phyloP scores from a whole-genome alignment of 1,140 invertebrate genomes.

The Pseudomyrmex cubaensis region DNA sequence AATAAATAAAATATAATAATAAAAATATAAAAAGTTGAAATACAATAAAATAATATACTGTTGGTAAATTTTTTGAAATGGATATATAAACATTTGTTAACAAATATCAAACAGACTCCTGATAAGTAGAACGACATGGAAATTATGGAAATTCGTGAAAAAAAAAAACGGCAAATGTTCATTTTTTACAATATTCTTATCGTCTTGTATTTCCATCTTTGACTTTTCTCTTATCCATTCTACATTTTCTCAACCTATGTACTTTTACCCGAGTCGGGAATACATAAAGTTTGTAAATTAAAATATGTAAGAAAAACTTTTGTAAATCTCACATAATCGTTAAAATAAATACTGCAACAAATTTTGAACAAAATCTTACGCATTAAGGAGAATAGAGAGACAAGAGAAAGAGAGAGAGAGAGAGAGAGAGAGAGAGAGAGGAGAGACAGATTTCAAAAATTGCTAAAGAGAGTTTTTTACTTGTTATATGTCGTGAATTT shows the following conservation, averaged over 20 bases:
- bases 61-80: no score
- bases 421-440: no score
- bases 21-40: no score
- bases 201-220: conserved; percentile 27
- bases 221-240: conserved; percentile 47
- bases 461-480: neutral
- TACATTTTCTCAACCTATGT: conserved; percentile 13
- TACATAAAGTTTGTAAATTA: conserved; percentile 44
- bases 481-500: neutral
- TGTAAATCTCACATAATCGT: conserved; percentile 6
- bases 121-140: conserved; percentile 29
- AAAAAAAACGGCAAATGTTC: neutral
- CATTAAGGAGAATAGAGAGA: no score
- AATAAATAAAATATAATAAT: no score
- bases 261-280: conserved; percentile 30
- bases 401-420: no score
- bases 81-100: conserved; percentile 34
- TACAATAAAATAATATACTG: no score
- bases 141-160: conserved; percentile 30
- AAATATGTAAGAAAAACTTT: conserved; percentile 10
- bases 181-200: conserved; percentile 19
- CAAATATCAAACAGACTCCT: conserved; percentile 31
- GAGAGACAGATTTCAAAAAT: neutral
- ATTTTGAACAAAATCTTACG: no score
- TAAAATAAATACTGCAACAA: no score